Base-by-base conservation (phyloP, 2,888 invertebrate species). In the Synanthedon andrenaeformis region DNA sequence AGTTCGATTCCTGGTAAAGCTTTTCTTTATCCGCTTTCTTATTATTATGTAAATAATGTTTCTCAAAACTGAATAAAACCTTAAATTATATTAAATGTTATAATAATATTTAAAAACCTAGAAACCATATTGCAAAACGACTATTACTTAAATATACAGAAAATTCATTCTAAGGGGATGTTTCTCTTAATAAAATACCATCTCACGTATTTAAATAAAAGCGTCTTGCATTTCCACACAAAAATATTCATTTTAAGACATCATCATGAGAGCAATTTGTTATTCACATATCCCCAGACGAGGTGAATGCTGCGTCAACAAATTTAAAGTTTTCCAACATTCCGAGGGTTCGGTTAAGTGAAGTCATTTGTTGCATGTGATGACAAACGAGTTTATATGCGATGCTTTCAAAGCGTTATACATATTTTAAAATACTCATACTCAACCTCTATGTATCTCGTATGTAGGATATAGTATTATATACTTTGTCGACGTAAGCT, bases 331-430 rank as follows among this genome's bases (percentile, higher is more conserved):
- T 35, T 64, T 48, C 57, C 57, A 53, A 55, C 57, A 60, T 64
- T 62, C 62, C 58, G 60, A 60, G 61, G 60, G 65, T 63, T 60
- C 59, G 52, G 59, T 59, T 64, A 62, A 68, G 66, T 68, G 67
- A 66, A 66, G 60, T 58, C 63, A 69, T 70, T 69, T 67, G 59
- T 69, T 59, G 59, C 58, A 57, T 42, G 53, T 52, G 55, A 55
- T 67, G 70, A 70, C 61, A 59, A 64, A 69, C 57, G 64, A 60
- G 45, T 45, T 45, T 45, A 45, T 45, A 45, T 45, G 14, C 14
- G 45, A 6, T 14, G 45, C 45, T n/a, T 13, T 35, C 63, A 55
- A 58, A 56, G 55, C 52, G 54, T 55, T 60, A 62, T 69, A 65
- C 59, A 62, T 63, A 63, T 60, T 59, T 41, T 45, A 45, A 45